These are phyloP conservation scores for Creontiades dilutus DNA, from an alignment of 2,888 invertebrate species.

Conservation along the genomic window DNA sequence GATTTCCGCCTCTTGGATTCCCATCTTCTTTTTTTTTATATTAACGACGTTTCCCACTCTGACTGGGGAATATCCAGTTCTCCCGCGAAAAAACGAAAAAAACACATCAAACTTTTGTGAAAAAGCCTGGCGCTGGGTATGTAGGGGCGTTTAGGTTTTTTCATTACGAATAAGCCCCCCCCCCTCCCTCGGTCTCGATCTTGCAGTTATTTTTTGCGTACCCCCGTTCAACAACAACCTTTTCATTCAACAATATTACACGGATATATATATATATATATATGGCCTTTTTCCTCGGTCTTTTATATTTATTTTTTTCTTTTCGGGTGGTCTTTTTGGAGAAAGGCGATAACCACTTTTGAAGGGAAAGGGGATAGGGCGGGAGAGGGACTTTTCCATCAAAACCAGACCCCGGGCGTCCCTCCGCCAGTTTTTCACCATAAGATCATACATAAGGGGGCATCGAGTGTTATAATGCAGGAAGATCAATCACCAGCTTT, in stretches of 20 bases:
- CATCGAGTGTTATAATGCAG: constrained; percentile 25
- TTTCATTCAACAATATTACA: constrained; percentile 24
- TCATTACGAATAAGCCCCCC: constrained; percentile 14
- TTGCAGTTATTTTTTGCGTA: not conserved
- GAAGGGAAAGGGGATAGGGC: not conserved
- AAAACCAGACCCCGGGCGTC: not conserved
- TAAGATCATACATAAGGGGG: constrained; percentile 27
- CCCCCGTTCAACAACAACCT: not conserved
- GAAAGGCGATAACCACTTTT: constrained; percentile 20
- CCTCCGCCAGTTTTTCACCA: not conserved
- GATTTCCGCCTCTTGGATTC: not conserved
- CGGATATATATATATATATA: not conserved
- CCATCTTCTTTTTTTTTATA: constrained; percentile 17
- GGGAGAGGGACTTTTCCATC: not conserved
- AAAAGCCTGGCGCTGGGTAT: not conserved
- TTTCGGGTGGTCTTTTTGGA: not conserved
- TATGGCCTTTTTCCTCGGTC: not conserved
- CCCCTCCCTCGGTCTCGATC: not conserved
- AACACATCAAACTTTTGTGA: constrained; percentile 15
- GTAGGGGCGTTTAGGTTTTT: not conserved
- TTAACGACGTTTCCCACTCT: not conserved
- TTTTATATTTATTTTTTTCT: constrained; percentile 19
- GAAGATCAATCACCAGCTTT: constrained; percentile 42
- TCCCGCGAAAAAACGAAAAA: not conserved
- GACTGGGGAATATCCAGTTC: not conserved